Conservation (phyloP, 2,888 invertebrate species). For the Caradrina clavipalpis region DNA sequence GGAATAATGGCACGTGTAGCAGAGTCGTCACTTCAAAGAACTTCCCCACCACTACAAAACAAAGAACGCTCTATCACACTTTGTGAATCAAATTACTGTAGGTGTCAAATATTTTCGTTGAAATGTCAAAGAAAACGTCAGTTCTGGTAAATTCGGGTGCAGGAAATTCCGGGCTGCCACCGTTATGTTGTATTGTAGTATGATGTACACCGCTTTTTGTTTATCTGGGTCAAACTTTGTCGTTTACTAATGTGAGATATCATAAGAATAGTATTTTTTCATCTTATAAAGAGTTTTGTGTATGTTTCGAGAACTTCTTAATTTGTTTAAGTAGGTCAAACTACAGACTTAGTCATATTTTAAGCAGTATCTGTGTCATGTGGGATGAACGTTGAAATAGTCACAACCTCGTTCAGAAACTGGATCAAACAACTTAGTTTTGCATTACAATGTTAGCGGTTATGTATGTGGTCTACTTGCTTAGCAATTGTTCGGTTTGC, state of each 20-base stretch:
- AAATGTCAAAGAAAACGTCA: conserved; percentile 39
- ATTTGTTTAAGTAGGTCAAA: conserved; percentile 4
- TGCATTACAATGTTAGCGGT: conserved; percentile 42
- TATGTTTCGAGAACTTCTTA: neutral
- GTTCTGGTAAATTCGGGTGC: conserved; percentile 7
- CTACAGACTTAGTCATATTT: conserved; percentile 20
- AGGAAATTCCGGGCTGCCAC: conserved; percentile 17
- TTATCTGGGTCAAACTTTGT: conserved; percentile 27
- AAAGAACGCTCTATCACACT: conserved; percentile 59
- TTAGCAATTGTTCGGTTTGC: conserved; percentile 20
- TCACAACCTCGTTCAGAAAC: conserved; percentile 34
- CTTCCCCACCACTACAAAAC: conserved; percentile 45
- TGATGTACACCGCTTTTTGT: conserved; percentile 31
- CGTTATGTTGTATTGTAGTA: conserved; percentile 22
- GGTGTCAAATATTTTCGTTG: conserved; percentile 61
- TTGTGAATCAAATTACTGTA: conserved; percentile 66
- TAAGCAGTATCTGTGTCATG: conserved; percentile 31
- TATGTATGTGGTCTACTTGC: conserved; percentile 23
- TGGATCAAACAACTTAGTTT: conserved; percentile 49
- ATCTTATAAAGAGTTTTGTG: neutral
- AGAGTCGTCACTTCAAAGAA: conserved; percentile 27
- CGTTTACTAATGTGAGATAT: neutral
- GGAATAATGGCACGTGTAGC: neutral
- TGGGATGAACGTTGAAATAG: conserved; percentile 40
- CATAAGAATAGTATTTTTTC: neutral